Base-by-base conservation (phyloP, 2,888 invertebrate species). In the Bombylius discolor region DNA sequence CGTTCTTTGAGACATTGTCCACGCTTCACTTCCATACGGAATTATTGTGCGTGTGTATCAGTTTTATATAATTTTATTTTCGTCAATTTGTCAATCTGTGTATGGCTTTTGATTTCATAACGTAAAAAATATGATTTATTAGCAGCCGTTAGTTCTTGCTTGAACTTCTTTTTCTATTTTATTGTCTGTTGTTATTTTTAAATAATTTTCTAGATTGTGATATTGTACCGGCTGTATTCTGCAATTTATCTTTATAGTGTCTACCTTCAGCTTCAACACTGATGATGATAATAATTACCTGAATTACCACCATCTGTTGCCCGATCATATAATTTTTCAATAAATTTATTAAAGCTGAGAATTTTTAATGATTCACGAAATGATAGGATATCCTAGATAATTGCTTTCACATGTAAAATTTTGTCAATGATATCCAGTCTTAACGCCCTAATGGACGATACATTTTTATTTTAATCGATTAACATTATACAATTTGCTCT, bases 151-250 rank as follows among this genome's bases (percentile, higher is more conserved):
- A n/a, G n/a, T n/a, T n/a, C n/a, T n/a, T n/a, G n/a, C n/a, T n/a
- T n/a, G n/a, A n/a, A n/a, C n/a, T n/a, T n/a, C n/a, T n/a, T n/a
- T n/a, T n/a, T n/a, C n/a, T n/a, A n/a, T n/a, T n/a, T n/a, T n/a
- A n/a, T n/a, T n/a, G n/a, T n/a, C n/a, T n/a, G n/a, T n/a, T n/a
- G n/a, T n/a, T n/a, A n/a, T 97, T 98, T 56, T 91, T 91, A 49
- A 98, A 76, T 9, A 98, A 77, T 71, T 93, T 94, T 62, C 90
- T 87, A 0, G 95, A 93, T 68, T 91, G 93, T 34, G 85, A 80
- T 63, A 96, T 93, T 33, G 87, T 85, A 60, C 90, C 87, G 4
- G 90, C 89, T 60, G 95, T 94, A 62, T 84, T 83, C 64, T 87
- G 83, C 45, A 95, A 76, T 71, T 96, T 96, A 60, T 85, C 84